Evolutionary conservation across 2,797 vertebrate genomes (phyloP), one percentile per base, ranked within the genome.

Genomic region (Gambusia yucatana): DNA sequence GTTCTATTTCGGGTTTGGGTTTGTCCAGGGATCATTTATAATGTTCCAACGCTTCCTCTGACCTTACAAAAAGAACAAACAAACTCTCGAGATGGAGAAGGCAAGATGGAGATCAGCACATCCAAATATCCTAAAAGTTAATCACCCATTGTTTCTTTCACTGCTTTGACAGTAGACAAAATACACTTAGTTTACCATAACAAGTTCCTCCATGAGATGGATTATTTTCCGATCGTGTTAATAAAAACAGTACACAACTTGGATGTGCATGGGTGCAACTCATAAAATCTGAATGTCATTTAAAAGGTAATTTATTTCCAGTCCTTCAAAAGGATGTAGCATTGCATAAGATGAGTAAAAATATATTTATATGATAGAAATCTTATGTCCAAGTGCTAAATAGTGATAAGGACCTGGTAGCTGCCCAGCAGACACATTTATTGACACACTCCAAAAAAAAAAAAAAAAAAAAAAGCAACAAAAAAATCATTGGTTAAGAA

Each of bases 211-310:
- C 72, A 87, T 84, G 78, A 72, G 80, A 91, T 69, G n/a, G 61
- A 30, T 75, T 88, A 83, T 93, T 94, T 92, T 82, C 86, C 85
- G 88, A 94, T 89, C 89, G 81, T 93, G 81, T 84, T 86, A 92
- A 90, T 90, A 84, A 94, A 91, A 85, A 90, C 85, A 90, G 85
- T 91, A 84, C 61, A 11, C 70, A 89, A 87, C 39, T 30, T 20
- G 77, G 22, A 13, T 39, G 11, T 43, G 11, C n/a, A 14, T 20
- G 25, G 10, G 13, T 70, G 3, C 41, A 44, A 70, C 39, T 13
- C 25, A 28, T 14, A 70, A 70, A n/a, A 44, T n/a, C 25, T 8
- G 11, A 1, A 28, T n/a, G 11, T 41, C 9, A 10, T 41, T 41
- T 69, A 25, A n/a, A 44, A 67, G 20, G 4, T 13, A 1, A 67